Evolutionary conservation across 1,140 invertebrate species (phyloP).

Genomic region (Dysdera silvatica): DNA sequence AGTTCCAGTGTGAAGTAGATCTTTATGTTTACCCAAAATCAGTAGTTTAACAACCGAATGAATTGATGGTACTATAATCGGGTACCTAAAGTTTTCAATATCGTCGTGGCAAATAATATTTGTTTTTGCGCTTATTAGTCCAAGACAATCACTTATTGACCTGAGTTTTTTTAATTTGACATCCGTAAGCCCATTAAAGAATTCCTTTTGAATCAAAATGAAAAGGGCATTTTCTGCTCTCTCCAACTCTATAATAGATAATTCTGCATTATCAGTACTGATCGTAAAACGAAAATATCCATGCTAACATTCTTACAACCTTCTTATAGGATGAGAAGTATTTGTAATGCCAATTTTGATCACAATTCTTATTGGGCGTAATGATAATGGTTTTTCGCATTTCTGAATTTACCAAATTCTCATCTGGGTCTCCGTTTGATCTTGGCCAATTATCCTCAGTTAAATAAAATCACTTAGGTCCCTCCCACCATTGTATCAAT

Average conservation of each 20-base stretch:
- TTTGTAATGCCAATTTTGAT: background rate
- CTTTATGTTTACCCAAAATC: conserved; percentile 2
- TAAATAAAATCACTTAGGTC: conserved; percentile 11
- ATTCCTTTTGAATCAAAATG: background rate
- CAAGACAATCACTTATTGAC: background rate
- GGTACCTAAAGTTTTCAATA: conserved; percentile 1
- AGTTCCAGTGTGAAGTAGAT: conserved; percentile 7
- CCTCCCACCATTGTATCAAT: conserved; percentile 18
- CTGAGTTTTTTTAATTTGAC: background rate
- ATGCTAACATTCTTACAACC: background rate
- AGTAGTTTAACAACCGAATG: conserved; percentile 2
- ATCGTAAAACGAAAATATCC: background rate
- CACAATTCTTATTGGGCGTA: background rate
- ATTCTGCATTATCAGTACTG: background rate
- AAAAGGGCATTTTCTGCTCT: background rate
- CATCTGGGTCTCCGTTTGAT: background rate
- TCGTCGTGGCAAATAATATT: background rate
- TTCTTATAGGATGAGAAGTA: background rate
- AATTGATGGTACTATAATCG: conserved; percentile 1
- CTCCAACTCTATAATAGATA: background rate
- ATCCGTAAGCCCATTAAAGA: background rate
- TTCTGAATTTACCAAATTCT: background rate
- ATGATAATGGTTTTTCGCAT: conserved; percentile 6
- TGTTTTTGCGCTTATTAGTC: conserved; percentile 1
- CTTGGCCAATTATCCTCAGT: background rate